These are phyloP conservation scores for Cydia splendana DNA, from an alignment of 1,140 invertebrate genomes.

Conservation along the genomic window DNA sequence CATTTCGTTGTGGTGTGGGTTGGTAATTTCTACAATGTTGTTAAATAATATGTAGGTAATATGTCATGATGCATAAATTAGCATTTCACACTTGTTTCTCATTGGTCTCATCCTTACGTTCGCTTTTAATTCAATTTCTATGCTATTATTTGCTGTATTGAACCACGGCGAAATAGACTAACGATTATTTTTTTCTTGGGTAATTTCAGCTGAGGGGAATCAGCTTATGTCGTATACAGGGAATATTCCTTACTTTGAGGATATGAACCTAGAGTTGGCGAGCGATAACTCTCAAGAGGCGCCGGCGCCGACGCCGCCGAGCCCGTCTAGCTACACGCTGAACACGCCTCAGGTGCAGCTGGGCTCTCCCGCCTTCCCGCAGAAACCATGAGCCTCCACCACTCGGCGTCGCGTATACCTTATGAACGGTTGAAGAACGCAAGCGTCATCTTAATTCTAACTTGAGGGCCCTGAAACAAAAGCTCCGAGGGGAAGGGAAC, in stretches of 20 bases:
- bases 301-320: slow-evolving; percentile 47
- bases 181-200: slow-evolving; percentile 55
- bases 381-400: slow-evolving; percentile 51
- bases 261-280: slow-evolving; percentile 70
- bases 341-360: slow-evolving; percentile 71
- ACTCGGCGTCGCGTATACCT: slow-evolving; percentile 6
- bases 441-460: background rate
- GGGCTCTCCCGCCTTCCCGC: slow-evolving; percentile 53
- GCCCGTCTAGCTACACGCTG: slow-evolving; percentile 57
- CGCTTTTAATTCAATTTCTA: background rate
- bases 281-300: slow-evolving; percentile 60
- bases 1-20: slow-evolving; percentile 17
- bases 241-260: slow-evolving; percentile 77
- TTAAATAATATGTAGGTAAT: background rate
- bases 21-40: background rate
- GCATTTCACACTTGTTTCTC: slow-evolving; percentile 5
- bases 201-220: slow-evolving; percentile 77
- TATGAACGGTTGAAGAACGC: slow-evolving; percentile 9
- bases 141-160: background rate
- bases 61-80: background rate
- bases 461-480: background rate
- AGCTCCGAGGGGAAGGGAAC: background rate
- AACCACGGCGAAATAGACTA: slow-evolving; percentile 1
- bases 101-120: background rate
- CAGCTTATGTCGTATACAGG: slow-evolving; percentile 79